Conservation (phyloP, 2,797 vertebrate species). For the Danio jaintianensis region DNA sequence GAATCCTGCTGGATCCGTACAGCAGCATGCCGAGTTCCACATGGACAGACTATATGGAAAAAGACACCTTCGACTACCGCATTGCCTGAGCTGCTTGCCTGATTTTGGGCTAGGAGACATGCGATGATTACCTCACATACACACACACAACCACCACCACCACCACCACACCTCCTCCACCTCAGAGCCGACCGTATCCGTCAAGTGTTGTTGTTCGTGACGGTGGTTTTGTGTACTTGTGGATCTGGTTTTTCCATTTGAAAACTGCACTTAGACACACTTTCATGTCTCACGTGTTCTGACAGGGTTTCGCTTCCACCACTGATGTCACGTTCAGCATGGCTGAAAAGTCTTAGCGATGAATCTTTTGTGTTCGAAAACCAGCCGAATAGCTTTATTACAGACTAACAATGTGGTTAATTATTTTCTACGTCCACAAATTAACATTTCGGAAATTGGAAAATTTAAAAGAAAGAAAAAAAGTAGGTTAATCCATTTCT, state of each 20-base stretch:
- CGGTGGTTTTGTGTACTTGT: conserved; percentile 40
- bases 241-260: conserved; percentile 44
- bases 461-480: neutral
- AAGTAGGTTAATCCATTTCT: conserved; percentile 46
- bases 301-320: conserved; percentile 51
- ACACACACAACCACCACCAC: neutral
- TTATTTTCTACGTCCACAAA: conserved; percentile 38
- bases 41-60: conserved; percentile 89
- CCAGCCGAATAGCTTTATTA: conserved; percentile 50
- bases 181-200: conserved; percentile 31
- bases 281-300: conserved; percentile 41
- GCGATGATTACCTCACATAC: conserved; percentile 55
- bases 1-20: conserved; percentile 88
- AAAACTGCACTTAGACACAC: conserved; percentile 47
- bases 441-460: conserved; percentile 17
- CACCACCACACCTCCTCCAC: conserved; percentile 28
- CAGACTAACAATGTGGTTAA: conserved; percentile 34
- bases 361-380: conserved; percentile 52
- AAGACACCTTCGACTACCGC: conserved; percentile 86
- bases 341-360: conserved; percentile 61
- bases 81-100: conserved; percentile 76
- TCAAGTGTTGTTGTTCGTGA: conserved; percentile 28
- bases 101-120: conserved; percentile 37
- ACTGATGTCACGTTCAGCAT: conserved; percentile 61
- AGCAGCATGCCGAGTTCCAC: conserved; percentile 88